These are phyloP conservation scores for Unio pictorum DNA, from an alignment of 2,888 invertebrate species.

Conservation along the genomic window DNA sequence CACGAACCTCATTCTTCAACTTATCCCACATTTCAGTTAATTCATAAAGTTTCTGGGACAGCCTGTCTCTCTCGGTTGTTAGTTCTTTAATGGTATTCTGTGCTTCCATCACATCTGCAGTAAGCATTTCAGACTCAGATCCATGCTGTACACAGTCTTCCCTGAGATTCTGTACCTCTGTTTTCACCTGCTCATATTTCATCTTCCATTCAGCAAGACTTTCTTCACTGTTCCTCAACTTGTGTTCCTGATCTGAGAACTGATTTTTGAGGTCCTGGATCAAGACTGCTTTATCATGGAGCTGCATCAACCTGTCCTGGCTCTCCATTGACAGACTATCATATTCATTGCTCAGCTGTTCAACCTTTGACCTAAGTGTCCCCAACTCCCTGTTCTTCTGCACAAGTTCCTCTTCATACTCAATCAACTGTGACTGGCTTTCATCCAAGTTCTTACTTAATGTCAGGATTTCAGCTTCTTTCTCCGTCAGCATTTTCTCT, in stretches of 20 bases:
- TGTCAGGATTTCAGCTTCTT: slow-evolving; percentile 9
- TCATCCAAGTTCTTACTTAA: background rate
- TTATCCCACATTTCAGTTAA: slow-evolving; percentile 6
- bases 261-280: too few species aligned
- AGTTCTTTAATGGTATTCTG: slow-evolving; percentile 16
- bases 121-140: slow-evolving; percentile 23
- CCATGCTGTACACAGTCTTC: slow-evolving; percentile 15
- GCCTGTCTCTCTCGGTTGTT: slow-evolving; percentile 11
- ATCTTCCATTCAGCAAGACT: too few species aligned
- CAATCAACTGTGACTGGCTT: slow-evolving; percentile 1
- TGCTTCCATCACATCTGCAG: slow-evolving; percentile 27
- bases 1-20: slow-evolving; percentile 10
- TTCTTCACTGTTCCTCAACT: too few species aligned
- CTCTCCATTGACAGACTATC: too few species aligned
- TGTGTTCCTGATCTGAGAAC: too few species aligned
- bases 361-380: background rate
- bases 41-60: slow-evolving; percentile 8
- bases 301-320: too few species aligned
- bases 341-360: too few species aligned
- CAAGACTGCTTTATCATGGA: too few species aligned
- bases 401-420: slow-evolving; percentile 6
- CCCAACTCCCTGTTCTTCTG: background rate
- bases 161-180: slow-evolving; percentile 8
- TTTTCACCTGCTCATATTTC: slow-evolving; percentile 2
- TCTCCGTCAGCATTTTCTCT: slow-evolving; percentile 5